These are phyloP conservation scores for Isurus oxyrinchus DNA, from an alignment of 2,113 vertebrate species.

Conservation along the genomic window DNA sequence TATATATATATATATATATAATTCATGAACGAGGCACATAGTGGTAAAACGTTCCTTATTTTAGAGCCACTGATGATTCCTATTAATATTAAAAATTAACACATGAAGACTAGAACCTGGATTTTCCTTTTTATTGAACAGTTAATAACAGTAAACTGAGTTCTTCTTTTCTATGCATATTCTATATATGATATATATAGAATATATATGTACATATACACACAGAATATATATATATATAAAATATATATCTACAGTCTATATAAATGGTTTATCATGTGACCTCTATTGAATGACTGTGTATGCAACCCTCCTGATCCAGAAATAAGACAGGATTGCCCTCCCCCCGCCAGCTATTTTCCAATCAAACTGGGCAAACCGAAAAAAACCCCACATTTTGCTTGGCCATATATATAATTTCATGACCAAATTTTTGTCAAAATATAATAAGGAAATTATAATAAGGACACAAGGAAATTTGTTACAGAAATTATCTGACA, in stretches of 20 bases:
- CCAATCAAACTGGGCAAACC: not conserved
- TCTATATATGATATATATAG: not conserved
- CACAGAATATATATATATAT: too few species aligned
- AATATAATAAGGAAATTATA: not conserved
- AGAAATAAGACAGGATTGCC: not conserved
- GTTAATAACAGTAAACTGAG: not conserved
- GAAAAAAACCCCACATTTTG: not conserved
- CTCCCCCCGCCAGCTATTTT: not conserved
- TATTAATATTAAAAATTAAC: not conserved
- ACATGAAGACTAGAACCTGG: not conserved
- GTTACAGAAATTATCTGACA: not conserved
- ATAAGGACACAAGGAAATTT: not conserved
- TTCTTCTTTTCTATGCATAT: not conserved
- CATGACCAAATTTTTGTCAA: not conserved
- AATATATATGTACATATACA: too few species aligned
- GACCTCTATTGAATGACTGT: not conserved
- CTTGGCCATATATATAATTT: not conserved
- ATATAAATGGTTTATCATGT: not conserved
- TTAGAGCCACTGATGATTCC: not conserved
- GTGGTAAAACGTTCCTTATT: not conserved
- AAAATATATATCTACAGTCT: too few species aligned
- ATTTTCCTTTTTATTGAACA: not conserved
- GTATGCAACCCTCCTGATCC: not conserved
- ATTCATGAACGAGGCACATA: not conserved
- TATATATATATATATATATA: not conserved